Evolutionary conservation across 2,888 invertebrate species (phyloP).

Genomic region (Odontocerum albicorne): DNA sequence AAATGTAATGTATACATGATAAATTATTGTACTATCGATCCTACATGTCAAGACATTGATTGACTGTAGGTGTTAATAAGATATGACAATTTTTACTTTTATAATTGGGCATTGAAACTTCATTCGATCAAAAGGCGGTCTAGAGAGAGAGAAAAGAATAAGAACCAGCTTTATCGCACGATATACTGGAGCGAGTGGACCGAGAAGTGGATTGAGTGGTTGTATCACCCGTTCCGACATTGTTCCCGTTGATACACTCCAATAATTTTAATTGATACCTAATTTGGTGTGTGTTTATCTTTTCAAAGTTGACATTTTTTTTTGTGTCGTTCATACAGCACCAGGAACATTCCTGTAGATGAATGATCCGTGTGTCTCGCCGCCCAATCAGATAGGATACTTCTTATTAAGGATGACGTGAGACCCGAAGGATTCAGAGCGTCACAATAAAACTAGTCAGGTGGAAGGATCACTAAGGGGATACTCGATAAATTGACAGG

Average conservation of each 20-base stretch:
- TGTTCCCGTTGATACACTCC: slow-evolving; percentile 14
- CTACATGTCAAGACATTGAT: slow-evolving; percentile 10
- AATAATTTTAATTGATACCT: slow-evolving; percentile 35
- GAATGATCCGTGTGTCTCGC: not conserved
- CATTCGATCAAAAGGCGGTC: slow-evolving; percentile 6
- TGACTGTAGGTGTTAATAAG: slow-evolving; percentile 18
- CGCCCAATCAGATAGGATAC: slow-evolving; percentile 9
- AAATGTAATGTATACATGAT: not conserved
- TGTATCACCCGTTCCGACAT: slow-evolving; percentile 25
- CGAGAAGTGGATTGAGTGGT: slow-evolving; percentile 20
- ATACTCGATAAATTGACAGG: slow-evolving; percentile 17
- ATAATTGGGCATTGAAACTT: slow-evolving; percentile 29
- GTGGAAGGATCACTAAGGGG: too few relatives aligned
- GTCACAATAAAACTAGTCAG: too few relatives aligned
- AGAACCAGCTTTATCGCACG: slow-evolving; percentile 26
- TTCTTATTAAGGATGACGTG: slow-evolving; percentile 23
- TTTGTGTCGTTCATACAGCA: slow-evolving; percentile 14
- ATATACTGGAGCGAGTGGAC: slow-evolving; percentile 17
- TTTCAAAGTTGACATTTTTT: slow-evolving; percentile 21
- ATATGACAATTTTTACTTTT: slow-evolving; percentile 32
- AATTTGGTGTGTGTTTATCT: slow-evolving; percentile 28
- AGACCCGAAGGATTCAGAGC: not conserved
- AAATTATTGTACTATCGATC: not conserved
- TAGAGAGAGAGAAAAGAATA: slow-evolving; percentile 10
- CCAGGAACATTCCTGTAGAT: not conserved